These are phyloP conservation scores for Macaca nemestrina DNA, from an alignment of 2,113 vertebrate genomes.

Conservation along the genomic window DNA sequence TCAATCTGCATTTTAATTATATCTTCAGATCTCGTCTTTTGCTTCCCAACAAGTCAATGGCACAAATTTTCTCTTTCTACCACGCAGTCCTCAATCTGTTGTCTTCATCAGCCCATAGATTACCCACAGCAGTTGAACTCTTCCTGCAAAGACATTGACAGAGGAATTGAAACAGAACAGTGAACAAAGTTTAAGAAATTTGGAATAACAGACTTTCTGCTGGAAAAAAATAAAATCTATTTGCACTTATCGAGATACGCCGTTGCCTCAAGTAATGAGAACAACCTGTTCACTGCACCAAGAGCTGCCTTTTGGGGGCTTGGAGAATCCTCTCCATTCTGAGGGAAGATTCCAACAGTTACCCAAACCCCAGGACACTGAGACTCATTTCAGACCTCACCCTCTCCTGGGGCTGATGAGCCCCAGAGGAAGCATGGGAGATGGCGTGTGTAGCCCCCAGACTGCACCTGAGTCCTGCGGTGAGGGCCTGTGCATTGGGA, in stretches of 20 bases:
- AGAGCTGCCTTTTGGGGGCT: fast-evolving
- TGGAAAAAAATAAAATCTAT: neutral
- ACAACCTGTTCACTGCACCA: fast-evolving
- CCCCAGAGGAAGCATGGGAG: fast-evolving
- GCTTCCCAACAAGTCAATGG: neutral
- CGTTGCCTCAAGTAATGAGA: fast-evolving
- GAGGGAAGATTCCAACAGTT: fast-evolving
- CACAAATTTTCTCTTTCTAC: fast-evolving
- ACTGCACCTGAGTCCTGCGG: fast-evolving
- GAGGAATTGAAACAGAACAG: neutral
- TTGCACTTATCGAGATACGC: neutral
- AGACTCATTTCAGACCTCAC: neutral
- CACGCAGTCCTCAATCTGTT: neutral
- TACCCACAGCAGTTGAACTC: fast-evolving
- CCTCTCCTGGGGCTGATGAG: fast-evolving
- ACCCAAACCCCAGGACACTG: fast-evolving
- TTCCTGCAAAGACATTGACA: neutral
- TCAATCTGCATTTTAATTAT: neutral
- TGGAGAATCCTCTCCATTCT: fast-evolving
- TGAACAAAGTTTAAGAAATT: neutral
- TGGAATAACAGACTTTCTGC: neutral
- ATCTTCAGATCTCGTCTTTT: neutral
- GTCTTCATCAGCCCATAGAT: fast-evolving
- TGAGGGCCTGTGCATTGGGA: neutral
- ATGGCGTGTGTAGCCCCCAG: too few species aligned